Base-by-base conservation (phyloP, 2,888 invertebrate species). In the Scaptomyza caliginosa region DNA sequence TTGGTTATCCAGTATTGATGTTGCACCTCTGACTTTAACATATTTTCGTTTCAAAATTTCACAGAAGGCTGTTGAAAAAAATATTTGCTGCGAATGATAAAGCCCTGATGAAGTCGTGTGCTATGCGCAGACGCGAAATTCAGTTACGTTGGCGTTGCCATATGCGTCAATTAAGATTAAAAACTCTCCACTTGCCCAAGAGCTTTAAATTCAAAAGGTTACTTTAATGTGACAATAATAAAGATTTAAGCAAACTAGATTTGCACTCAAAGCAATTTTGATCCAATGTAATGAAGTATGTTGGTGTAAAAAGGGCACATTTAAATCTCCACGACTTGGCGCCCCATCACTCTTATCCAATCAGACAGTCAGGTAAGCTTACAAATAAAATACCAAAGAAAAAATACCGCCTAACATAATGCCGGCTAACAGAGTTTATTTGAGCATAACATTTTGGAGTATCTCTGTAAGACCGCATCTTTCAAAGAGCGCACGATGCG, bases 1-100 rank as follows among this genome's bases (percentile, higher is more conserved):
- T 99, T 99, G 6, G 99, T 99, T 57, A 99, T 96, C 99, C 99
- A 99, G 92, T 97, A 99, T 81, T 98, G 98, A 92, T 98, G 97
- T 91, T 98, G 97, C 95, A 98, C 95, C 89, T 94, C 94, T 0
- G 90, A 90, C 59, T 90, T 90, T 56, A 91, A 74, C 91, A 91
- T 91, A 63, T 82, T 87, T 72, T 30, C 34, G 43, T 24, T 39
- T 23, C 36, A 55, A 60, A 63, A 48, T 57, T 55, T 59, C 42
- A 50, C 56, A 60, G 54, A 49, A 32, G 55, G 51, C 38, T 59
- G 69, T 38, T 30, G 36, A 63, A 73, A 56, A 70, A 70, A 46
- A 45, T 26, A 38, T 46, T 21, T 24, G 23, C 62, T 38, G 32
- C 36, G 64, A 69, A 49, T 49, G 55, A 67, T 49, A 56, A 67